Percentiles rank a stretch among this genome's conserved stretches.
Evolutionary conservation across 2,888 invertebrate genomes (phyloP).

Genomic region (Xylophagus ater): DNA sequence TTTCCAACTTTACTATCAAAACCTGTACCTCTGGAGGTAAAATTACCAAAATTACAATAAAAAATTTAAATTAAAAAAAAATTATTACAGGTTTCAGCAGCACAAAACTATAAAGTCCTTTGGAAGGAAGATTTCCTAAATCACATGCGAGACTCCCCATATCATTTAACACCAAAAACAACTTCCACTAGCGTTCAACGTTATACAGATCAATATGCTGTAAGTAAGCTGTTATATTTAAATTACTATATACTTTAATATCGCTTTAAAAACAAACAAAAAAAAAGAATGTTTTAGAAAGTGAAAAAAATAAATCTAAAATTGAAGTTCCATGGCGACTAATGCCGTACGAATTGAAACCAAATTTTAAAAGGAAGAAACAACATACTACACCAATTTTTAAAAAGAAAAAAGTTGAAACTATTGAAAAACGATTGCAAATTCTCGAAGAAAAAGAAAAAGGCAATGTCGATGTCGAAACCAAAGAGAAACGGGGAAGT

Average conservation of each 20-base stretch:
- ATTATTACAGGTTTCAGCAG: conserved; percentile 39
- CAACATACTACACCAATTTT: neutral
- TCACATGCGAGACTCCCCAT: conserved; percentile 55
- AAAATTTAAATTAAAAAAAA: neutral
- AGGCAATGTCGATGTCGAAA: conserved; percentile 42
- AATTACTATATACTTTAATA: neutral
- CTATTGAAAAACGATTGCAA: conserved; percentile 43
- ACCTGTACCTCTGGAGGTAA: conserved; percentile 42
- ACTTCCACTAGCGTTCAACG: conserved; percentile 18
- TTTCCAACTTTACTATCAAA: conserved; percentile 49
- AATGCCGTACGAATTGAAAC: conserved; percentile 52
- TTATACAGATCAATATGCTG: conserved; percentile 25
- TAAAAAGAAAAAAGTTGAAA: conserved; percentile 24
- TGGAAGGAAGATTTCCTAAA: conserved; percentile 63
- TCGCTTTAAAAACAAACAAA: neutral
- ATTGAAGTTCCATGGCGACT: conserved; percentile 43
- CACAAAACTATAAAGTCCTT: conserved; percentile 57
- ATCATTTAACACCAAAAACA: conserved; percentile 26
- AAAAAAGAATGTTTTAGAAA: conserved; percentile 26
- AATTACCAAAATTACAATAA: conserved; percentile 2
- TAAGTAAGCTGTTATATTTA: conserved; percentile 16
- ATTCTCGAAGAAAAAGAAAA: conserved; percentile 56
- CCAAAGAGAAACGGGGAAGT: conserved; percentile 52
- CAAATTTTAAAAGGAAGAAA: conserved; percentile 40
- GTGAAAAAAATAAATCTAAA: conserved; percentile 26